phyloP scores from a whole-genome alignment of 1,140 invertebrate genomes.

The Pogonus chalceus region DNA sequence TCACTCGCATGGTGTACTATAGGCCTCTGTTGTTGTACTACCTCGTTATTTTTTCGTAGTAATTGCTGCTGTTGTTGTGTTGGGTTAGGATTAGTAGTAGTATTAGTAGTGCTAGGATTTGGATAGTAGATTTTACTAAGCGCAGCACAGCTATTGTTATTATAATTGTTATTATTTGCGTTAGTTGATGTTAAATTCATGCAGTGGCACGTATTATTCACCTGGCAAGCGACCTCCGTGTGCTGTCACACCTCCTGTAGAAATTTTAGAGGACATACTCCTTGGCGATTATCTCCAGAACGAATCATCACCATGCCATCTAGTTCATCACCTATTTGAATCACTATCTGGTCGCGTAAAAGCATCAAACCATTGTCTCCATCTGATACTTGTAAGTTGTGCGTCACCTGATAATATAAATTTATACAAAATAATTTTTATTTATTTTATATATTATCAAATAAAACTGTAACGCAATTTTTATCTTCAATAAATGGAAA shows the following conservation, averaged over 20 bases:
- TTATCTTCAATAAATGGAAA: not conserved
- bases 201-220: conserved; percentile 27
- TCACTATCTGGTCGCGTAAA: conserved; percentile 61
- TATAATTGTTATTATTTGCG: conserved; percentile 16
- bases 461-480: not conserved
- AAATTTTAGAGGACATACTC: conserved; percentile 72
- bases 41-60: conserved; percentile 12
- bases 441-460: too few relatives aligned
- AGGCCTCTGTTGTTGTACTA: conserved; percentile 22
- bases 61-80: conserved; percentile 33
- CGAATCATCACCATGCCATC: conserved; percentile 88
- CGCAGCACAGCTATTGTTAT: too few relatives aligned
- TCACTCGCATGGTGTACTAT: conserved; percentile 15
- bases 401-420: conserved; percentile 44
- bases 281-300: conserved; percentile 75
- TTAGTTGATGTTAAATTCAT: conserved; percentile 24
- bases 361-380: conserved; percentile 50
- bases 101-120: conserved; percentile 36
- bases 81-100: conserved; percentile 40
- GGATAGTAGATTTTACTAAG: conserved; percentile 32
- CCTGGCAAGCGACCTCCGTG: conserved; percentile 28
- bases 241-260: conserved; percentile 50
- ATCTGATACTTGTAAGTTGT: conserved; percentile 55
- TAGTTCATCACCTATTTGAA: conserved; percentile 79
- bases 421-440: too few relatives aligned